Evolutionary conservation across 1,140 invertebrate genomes (phyloP).

Genomic region (Pseudomyrmex gracilis): DNA sequence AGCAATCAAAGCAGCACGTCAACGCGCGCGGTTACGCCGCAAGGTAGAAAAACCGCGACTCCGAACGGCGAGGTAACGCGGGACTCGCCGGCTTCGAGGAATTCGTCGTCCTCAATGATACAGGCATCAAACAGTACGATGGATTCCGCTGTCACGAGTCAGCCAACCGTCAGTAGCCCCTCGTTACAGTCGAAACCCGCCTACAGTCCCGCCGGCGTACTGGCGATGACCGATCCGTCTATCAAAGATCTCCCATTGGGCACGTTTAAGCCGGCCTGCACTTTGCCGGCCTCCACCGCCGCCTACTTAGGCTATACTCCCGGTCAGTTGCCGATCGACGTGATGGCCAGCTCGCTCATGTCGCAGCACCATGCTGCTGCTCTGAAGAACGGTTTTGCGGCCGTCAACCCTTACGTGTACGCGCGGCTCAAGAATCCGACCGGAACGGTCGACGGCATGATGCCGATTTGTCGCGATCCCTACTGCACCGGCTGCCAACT

Average conservation of each 20-base stretch:
- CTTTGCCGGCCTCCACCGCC: conserved; percentile 86
- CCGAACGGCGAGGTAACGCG: conserved; percentile 80
- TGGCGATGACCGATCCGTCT: conserved; percentile 86
- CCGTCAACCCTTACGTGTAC: conserved; percentile 90
- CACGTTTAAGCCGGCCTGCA: conserved; percentile 87
- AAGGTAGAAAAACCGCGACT: conserved; percentile 85
- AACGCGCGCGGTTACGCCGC: conserved; percentile 87
- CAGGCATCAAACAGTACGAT: background rate
- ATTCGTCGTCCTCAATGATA: conserved; percentile 67
- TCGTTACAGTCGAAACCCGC: conserved; percentile 85
- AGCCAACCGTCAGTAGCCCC: conserved; percentile 78
- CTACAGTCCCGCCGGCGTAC: conserved; percentile 77
- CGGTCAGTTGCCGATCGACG: conserved; percentile 88
- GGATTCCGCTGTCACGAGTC: conserved; percentile 43
- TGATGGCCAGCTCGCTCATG: conserved; percentile 90
- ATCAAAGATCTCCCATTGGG: conserved; percentile 89
- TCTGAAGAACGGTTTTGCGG: conserved; percentile 87
- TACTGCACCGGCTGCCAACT: conserved; percentile 96
- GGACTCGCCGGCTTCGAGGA: conserved; percentile 83
- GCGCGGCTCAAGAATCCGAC: conserved; percentile 89
- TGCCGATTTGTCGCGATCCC: conserved; percentile 94
- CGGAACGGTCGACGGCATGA: conserved; percentile 85
- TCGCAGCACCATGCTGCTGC: conserved; percentile 90
- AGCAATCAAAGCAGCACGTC: conserved; percentile 89
- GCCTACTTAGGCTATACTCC: conserved; percentile 86